These are phyloP conservation scores for Callithrix jacchus DNA, from an alignment of 2,113 vertebrate genomes.

Conservation along the genomic window DNA sequence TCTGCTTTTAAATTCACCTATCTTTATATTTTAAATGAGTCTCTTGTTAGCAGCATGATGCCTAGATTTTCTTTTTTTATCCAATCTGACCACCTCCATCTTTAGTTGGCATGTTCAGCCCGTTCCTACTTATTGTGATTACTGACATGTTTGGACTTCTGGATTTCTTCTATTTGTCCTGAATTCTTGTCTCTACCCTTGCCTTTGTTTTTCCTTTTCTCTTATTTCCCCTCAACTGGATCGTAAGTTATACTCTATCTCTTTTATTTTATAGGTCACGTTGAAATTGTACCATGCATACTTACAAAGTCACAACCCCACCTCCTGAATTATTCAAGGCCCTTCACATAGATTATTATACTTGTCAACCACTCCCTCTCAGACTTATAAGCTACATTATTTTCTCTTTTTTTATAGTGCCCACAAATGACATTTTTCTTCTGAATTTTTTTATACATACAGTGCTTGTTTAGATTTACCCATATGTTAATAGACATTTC, in stretches of 20 bases:
- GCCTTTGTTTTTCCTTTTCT: not conserved
- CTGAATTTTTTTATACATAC: not conserved
- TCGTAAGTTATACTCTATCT: not conserved
- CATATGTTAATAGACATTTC: not conserved
- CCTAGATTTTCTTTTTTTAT: conserved; percentile 21
- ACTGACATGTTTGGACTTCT: not conserved
- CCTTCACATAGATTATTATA: not conserved
- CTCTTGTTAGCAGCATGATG: conserved; percentile 5
- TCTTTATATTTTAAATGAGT: conserved; percentile 5
- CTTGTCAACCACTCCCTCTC: not conserved
- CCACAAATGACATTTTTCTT: not conserved
- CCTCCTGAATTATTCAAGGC: not conserved
- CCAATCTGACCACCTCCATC: not conserved
- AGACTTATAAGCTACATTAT: not conserved
- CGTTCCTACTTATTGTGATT: not conserved
- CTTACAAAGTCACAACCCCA: not conserved
- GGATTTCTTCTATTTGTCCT: not conserved
- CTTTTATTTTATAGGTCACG: not conserved
- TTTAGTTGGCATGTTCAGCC: not conserved
- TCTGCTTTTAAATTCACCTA: not conserved
- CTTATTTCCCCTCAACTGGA: not conserved
- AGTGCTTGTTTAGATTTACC: not conserved
- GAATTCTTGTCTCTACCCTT: not conserved
- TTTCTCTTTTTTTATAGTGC: not conserved
- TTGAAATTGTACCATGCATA: not conserved